These are phyloP conservation scores for Seira sanloemensis DNA, from an alignment of 2,888 invertebrate genomes.

Conservation along the genomic window DNA sequence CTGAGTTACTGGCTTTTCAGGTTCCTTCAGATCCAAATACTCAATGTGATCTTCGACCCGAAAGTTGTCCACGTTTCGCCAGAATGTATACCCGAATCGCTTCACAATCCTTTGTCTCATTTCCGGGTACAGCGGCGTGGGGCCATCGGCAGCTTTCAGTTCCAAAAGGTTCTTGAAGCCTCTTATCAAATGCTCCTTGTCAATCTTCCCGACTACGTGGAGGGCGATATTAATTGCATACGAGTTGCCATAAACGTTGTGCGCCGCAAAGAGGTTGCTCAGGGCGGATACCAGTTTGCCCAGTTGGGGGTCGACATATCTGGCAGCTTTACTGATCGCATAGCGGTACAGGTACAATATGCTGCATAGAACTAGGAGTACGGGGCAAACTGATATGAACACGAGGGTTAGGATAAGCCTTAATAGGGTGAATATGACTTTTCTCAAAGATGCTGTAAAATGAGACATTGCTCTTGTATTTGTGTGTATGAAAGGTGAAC, in stretches of 20 bases:
- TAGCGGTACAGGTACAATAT: constrained; percentile 20
- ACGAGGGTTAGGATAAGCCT: neutral
- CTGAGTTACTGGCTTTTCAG: constrained; percentile 16
- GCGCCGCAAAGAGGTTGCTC: constrained; percentile 34
- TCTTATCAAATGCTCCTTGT: constrained; percentile 11
- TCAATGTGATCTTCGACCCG: constrained; percentile 31
- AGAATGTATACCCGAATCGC: constrained; percentile 51
- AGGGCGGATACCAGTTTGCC: constrained; percentile 46
- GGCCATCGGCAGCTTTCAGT: neutral
- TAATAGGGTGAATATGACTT: neutral
- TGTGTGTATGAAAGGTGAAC: no score
- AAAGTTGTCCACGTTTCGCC: constrained; percentile 44
- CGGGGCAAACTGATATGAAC: constrained; percentile 3
- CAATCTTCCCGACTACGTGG: constrained; percentile 33
- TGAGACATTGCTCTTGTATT: no score
- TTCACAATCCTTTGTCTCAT: constrained; percentile 42
- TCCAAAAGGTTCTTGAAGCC: neutral
- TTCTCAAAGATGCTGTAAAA: no score
- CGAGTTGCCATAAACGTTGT: constrained; percentile 41
- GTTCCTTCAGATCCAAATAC: constrained; percentile 21
- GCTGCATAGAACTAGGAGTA: constrained; percentile 12
- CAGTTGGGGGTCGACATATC: constrained; percentile 28
- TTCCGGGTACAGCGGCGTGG: constrained; percentile 33
- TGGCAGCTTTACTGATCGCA: constrained; percentile 21
- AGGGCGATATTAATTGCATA: constrained; percentile 37